phyloP scores from a whole-genome alignment of 2,888 invertebrate species.

The Thera britannica region DNA sequence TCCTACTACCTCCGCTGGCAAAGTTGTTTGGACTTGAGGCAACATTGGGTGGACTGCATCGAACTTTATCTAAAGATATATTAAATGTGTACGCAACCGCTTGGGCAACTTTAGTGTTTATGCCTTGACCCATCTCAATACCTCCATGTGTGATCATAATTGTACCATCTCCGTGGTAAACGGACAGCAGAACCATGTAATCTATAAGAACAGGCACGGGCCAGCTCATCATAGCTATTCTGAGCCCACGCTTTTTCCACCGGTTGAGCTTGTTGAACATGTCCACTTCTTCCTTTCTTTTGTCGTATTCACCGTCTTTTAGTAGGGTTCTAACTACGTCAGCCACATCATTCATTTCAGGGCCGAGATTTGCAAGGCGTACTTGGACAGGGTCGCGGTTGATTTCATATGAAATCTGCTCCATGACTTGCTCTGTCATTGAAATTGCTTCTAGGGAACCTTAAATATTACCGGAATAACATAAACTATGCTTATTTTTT shows the following conservation, averaged over 20 bases:
- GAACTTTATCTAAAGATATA: conserved; percentile 86
- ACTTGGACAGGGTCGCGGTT: conserved; percentile 85
- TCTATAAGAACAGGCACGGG: conserved; percentile 80
- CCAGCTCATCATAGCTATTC: conserved; percentile 89
- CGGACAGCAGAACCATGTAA: conserved; percentile 85
- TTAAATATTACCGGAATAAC: conserved; percentile 46
- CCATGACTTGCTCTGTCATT: conserved; percentile 87
- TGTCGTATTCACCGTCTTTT: conserved; percentile 78
- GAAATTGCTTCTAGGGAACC: conserved; percentile 87
- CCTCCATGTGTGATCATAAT: conserved; percentile 90
- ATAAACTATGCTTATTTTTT: no score
- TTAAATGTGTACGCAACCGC: conserved; percentile 87
- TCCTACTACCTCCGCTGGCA: conserved; percentile 87
- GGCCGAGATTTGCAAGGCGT: conserved; percentile 60
- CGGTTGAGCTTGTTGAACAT: conserved; percentile 87
- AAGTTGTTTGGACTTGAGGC: conserved; percentile 86
- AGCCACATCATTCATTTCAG: conserved; percentile 70
- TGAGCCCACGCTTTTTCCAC: conserved; percentile 92
- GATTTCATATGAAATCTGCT: conserved; percentile 84
- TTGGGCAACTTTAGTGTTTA: conserved; percentile 89
- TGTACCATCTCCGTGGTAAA: conserved; percentile 89
- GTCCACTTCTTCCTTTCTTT: conserved; percentile 81
- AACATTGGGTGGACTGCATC: conserved; percentile 86
- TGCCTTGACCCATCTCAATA: conserved; percentile 92
- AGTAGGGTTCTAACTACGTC: conserved; percentile 57